Evolutionary conservation across 1,140 invertebrate genomes (phyloP), one percentile per base, ranked within the genome.

Genomic region (Caenorhabditis tropicalis): DNA sequence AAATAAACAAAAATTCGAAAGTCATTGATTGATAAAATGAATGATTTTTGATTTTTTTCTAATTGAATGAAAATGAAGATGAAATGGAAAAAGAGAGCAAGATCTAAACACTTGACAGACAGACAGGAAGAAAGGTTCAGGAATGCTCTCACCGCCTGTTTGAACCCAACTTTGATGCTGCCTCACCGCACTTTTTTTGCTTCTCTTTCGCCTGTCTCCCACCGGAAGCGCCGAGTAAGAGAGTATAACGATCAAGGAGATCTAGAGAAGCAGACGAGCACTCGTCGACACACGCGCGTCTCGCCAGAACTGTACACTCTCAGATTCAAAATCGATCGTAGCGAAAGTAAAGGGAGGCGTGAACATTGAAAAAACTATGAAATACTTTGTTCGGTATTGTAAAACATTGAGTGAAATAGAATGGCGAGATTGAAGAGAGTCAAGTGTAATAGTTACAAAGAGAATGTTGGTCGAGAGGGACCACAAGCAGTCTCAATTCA

Each of bases 61-160:
- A 43, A 12, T 43, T 43, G 39, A 43, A 43, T 43, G 5, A 43
- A 12, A 12, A 43, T 43, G 39, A 5, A 29, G 10, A 33, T 36
- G 16, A 10, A 60, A 33, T 65, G 12, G 12, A 36, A 10, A 65
- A 21, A 4, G 0, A 7, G 29, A 16, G 29, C 65, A 43, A 46
- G 15, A n/a, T 24, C 36, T 74, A 74, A 74, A 74, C 65, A 74
- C 65, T 74, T 46, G 65, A 46, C 16, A n/a, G 65, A 21, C 65
- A 74, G 36, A 74, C 65, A 74, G 65, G 65, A 74, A 74, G 65
- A 43, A 74, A 43, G 65, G 65, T 74, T 74, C 65, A 74, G 36
- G 65, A 74, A 24, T 27, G 65, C 65, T 74, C 65, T 58, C 24
- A 58, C 53, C 53, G 53, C 53, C 36, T 46, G 65, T 74, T 74